Evolutionary conservation across 2,797 vertebrate species (phyloP).

Genomic region (Hydrophis major): DNA sequence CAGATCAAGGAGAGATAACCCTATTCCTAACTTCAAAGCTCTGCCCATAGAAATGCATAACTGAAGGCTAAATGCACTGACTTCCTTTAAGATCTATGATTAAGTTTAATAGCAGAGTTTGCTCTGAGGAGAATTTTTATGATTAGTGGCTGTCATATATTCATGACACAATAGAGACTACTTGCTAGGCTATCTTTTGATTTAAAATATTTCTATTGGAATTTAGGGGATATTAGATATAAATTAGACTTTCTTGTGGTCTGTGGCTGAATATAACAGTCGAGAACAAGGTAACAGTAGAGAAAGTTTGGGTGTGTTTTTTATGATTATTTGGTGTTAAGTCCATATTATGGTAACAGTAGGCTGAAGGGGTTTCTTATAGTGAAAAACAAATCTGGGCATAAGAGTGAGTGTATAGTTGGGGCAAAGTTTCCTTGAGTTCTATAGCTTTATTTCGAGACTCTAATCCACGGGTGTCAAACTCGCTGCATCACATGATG

Average conservation of each 20-base stretch:
- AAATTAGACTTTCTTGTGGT: not conserved
- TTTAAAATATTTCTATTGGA: not conserved
- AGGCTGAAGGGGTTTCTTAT: not conserved
- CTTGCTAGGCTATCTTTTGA: not conserved
- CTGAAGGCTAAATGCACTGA: not conserved
- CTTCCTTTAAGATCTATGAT: not conserved
- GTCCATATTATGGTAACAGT: not conserved
- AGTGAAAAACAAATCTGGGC: not conserved
- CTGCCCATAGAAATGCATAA: not conserved
- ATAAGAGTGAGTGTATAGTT: not conserved
- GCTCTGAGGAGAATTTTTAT: not conserved
- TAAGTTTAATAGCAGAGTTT: not conserved
- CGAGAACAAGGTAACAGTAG: not conserved
- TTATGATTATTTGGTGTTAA: not conserved
- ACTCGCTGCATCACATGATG: too few species aligned
- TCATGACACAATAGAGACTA: not conserved
- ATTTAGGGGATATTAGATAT: not conserved
- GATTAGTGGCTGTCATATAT: not conserved
- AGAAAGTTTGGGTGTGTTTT: not conserved
- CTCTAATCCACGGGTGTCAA: not conserved
- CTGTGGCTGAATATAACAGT: not conserved
- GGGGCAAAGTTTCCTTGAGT: not conserved
- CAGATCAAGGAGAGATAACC: not conserved
- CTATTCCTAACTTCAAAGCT: not conserved
- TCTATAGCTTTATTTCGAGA: not conserved